Conservation (phyloP, 2,797 vertebrate genomes). For the Tamandua tetradactyla region DNA sequence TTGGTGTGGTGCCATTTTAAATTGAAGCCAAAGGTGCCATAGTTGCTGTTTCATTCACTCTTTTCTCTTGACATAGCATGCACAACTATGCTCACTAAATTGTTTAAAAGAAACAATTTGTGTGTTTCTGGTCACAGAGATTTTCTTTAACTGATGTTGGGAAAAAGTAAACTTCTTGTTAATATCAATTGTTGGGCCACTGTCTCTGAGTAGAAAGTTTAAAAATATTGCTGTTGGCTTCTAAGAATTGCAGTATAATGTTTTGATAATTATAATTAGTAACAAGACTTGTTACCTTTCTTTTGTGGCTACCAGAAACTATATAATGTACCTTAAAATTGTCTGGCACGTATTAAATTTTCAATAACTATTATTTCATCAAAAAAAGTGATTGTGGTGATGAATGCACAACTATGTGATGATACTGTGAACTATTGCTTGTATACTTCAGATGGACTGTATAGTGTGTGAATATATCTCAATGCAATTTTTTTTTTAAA, state of each 20-base stretch:
- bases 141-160: constrained; percentile 40
- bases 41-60: too few relatives aligned
- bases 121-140: neutral
- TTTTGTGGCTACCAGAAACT: neutral
- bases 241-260: neutral
- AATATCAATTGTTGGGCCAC: neutral
- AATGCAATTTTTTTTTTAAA: too few relatives aligned
- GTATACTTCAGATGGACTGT: too few relatives aligned
- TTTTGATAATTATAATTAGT: neutral
- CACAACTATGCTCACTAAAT: neutral
- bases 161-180: constrained; percentile 43
- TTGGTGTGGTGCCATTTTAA: too few relatives aligned
- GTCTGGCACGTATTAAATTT: too few relatives aligned
- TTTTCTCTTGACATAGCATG: constrained; percentile 4
- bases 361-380: too few relatives aligned
- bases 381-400: too few relatives aligned
- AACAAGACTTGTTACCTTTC: neutral
- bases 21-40: too few relatives aligned
- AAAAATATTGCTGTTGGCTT: constrained; percentile 28
- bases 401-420: too few relatives aligned
- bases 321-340: too few relatives aligned
- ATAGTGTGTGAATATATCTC: too few relatives aligned
- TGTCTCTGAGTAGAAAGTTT: constrained; percentile 1
- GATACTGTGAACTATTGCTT: too few relatives aligned
- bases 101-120: constrained; percentile 30